Evolutionary conservation across 2,113 vertebrate genomes (phyloP).

Genomic region (Stigmatopora argus): DNA sequence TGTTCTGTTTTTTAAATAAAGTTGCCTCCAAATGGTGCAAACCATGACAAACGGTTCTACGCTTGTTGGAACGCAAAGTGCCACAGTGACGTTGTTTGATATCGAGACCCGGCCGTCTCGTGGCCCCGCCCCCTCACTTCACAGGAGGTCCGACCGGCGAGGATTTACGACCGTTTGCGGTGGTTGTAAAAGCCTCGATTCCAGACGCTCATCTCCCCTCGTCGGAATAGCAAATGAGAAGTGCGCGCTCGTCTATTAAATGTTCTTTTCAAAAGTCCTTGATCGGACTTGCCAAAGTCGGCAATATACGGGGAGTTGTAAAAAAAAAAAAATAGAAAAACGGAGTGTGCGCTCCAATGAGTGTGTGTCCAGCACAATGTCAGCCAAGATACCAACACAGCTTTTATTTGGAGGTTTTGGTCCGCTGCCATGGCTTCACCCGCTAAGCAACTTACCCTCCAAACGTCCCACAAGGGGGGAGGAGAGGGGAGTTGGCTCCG

Average conservation of each 20-base stretch:
- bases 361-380: conserved; percentile 59
- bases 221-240: conserved; percentile 61
- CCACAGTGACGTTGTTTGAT: too few relatives aligned
- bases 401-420: conserved; percentile 67
- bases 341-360: conserved; percentile 30
- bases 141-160: too few relatives aligned
- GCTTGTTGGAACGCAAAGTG: too few relatives aligned
- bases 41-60: too few relatives aligned
- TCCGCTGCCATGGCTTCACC: conserved; percentile 52
- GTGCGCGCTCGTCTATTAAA: conserved; percentile 49
- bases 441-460: conserved; percentile 2
- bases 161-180: neutral
- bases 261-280: conserved; percentile 71
- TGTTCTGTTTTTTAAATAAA: too few relatives aligned
- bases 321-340: conserved; percentile 58
- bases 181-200: conserved; percentile 30
- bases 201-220: conserved; percentile 38
- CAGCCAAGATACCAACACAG: conserved; percentile 72
- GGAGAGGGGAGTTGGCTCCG: conserved; percentile 4
- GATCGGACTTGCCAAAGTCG: conserved; percentile 63
- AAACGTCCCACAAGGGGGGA: conserved; percentile 34
- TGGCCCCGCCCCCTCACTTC: too few relatives aligned
- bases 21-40: too few relatives aligned
- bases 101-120: too few relatives aligned
- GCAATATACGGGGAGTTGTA: conserved; percentile 66